A percentile compares a stretch with the other conserved stretches of the same genome.
phyloP scores from a whole-genome alignment of 2,888 invertebrate genomes.

The Serripes groenlandicus region DNA sequence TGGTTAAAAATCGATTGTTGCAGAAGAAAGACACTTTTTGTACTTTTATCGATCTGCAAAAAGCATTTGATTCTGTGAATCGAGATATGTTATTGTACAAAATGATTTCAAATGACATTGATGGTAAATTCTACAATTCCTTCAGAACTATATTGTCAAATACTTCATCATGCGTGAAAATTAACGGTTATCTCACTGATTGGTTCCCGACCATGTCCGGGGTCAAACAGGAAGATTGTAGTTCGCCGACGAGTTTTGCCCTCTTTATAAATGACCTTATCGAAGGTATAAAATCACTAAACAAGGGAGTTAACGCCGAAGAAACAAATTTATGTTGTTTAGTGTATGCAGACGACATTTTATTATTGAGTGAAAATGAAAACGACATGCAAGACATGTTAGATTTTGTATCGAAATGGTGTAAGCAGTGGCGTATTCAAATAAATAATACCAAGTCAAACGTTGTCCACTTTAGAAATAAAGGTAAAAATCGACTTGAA shows the following conservation, averaged over 20 bases:
- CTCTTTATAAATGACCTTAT: conserved; percentile 41
- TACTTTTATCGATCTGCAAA: conserved; percentile 33
- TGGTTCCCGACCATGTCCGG: conserved; percentile 37
- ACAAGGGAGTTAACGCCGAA: conserved; percentile 20
- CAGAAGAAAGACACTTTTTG: conserved; percentile 13
- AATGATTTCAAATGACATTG: conserved; percentile 35
- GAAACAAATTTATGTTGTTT: conserved; percentile 24
- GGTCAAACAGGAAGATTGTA: conserved; percentile 33
- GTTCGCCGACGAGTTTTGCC: conserved; percentile 45
- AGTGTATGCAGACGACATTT: conserved; percentile 48
- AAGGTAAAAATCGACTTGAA: background rate
- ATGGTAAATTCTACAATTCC: no score
- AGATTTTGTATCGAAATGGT: conserved; percentile 32
- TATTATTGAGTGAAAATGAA: conserved; percentile 24
- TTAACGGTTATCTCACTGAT: conserved; percentile 36
- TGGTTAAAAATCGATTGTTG: conserved; percentile 35
- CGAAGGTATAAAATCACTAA: conserved; percentile 32
- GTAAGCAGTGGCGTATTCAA: conserved; percentile 34
- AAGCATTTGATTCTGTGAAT: conserved; percentile 32
- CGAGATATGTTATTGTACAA: conserved; percentile 50
- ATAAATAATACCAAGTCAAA: conserved; percentile 38
- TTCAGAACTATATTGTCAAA: background rate
- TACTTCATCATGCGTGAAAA: conserved; percentile 6
- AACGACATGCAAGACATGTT: conserved; percentile 37
- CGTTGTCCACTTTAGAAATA: conserved; percentile 34